Evolutionary conservation across 1,140 invertebrate species (phyloP).

Genomic region (Coenobita brevimanus): DNA sequence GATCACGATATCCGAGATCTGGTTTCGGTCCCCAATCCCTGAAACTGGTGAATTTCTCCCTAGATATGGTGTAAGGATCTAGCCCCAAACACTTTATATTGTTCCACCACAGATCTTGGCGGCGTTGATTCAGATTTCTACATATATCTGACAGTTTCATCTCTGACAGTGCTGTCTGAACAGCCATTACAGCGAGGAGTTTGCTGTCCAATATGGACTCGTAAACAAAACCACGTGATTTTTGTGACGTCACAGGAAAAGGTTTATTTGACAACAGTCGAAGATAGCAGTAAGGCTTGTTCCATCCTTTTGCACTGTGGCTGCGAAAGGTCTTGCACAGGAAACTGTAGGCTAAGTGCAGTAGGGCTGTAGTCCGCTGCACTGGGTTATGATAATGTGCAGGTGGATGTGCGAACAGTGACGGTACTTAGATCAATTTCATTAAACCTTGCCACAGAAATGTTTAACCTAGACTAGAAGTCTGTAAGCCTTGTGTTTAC

Average conservation of each 20-base stretch:
- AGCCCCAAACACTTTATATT: background rate
- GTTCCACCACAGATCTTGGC: background rate
- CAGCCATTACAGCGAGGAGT: background rate
- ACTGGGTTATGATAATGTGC: background rate
- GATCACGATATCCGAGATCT: no score
- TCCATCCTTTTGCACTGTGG: background rate
- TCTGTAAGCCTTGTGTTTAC: background rate
- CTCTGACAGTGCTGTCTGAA: no score
- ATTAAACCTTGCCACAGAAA: no score
- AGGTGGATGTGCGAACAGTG: background rate
- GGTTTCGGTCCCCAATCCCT: no score
- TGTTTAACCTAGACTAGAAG: background rate
- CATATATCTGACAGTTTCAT: no score
- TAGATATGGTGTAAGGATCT: no score
- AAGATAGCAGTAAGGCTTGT: slow-evolving; percentile 2
- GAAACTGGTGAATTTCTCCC: no score
- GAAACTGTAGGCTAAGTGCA: background rate
- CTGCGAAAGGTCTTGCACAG: no score
- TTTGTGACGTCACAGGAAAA: no score
- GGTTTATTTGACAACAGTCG: slow-evolving; percentile 8
- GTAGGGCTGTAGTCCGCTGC: slow-evolving; percentile 6
- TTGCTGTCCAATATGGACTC: background rate
- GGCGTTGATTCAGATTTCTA: no score
- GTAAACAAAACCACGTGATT: no score
- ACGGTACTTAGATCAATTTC: slow-evolving; percentile 5